Evolutionary conservation across 2,113 vertebrate species (phyloP).

Genomic region (Solea solea): DNA sequence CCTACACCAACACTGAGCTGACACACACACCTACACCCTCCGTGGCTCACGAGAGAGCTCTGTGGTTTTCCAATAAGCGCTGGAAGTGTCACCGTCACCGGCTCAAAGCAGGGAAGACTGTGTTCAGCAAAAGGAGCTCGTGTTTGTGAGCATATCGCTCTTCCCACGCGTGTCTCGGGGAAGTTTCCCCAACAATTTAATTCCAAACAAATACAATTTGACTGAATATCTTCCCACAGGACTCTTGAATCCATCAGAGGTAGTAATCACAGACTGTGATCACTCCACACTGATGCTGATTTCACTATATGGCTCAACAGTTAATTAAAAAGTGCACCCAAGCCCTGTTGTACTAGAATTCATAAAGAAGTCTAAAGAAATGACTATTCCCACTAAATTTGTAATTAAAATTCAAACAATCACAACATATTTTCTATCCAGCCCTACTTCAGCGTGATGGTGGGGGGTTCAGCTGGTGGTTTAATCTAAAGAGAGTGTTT

Average conservation of each 20-base stretch:
- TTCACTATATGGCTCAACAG: no score
- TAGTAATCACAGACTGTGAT: no score
- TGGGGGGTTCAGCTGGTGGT: not conserved
- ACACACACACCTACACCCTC: not conserved
- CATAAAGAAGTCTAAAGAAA: no score
- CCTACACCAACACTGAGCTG: not conserved
- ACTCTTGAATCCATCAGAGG: no score
- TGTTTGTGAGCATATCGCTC: not conserved
- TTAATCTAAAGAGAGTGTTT: not conserved
- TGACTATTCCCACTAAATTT: not conserved
- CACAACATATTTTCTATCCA: not conserved
- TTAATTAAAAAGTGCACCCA: no score
- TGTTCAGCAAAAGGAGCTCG: not conserved
- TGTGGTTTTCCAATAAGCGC: constrained; percentile 1
- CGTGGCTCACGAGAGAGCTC: not conserved
- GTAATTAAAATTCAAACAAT: not conserved
- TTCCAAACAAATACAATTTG: no score
- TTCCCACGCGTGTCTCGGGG: no score
- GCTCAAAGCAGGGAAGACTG: not conserved
- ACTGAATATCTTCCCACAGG: no score
- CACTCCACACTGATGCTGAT: no score
- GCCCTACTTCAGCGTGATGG: not conserved
- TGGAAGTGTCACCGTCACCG: constrained; percentile 1
- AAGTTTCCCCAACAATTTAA: no score
- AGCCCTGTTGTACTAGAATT: no score